Conservation (phyloP, 2,797 vertebrate species). For the Phoeniculus purpureus region DNA sequence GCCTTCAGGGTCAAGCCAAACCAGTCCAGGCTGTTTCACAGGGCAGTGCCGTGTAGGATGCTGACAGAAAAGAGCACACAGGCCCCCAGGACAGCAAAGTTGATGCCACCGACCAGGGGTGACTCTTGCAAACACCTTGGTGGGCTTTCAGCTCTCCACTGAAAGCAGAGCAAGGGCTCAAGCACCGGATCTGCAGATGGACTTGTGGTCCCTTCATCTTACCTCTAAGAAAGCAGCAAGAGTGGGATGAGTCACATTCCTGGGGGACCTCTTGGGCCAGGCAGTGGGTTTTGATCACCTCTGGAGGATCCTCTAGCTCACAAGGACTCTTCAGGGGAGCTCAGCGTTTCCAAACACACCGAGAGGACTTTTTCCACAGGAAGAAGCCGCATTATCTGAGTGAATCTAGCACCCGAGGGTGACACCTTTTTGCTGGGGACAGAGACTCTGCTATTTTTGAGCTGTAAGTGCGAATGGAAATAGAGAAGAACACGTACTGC, state of each 20-base stretch:
- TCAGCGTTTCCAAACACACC: neutral
- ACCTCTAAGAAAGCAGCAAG: neutral
- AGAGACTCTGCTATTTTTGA: neutral
- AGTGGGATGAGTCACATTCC: neutral
- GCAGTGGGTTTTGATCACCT: neutral
- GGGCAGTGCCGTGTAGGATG: fast-evolving
- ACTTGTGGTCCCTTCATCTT: neutral
- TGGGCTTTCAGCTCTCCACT: neutral
- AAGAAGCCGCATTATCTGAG: neutral
- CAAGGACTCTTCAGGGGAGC: neutral
- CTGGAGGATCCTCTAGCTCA: neutral
- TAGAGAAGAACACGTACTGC: neutral
- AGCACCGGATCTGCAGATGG: neutral
- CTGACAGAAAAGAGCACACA: neutral
- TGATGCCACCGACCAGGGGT: neutral
- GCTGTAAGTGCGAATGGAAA: neutral
- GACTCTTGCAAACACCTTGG: neutral
- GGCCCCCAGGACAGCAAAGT: neutral
- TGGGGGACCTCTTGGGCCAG: neutral
- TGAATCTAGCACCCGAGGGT: neutral
- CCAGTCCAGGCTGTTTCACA: neutral
- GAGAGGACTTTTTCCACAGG: neutral
- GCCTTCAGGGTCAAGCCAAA: neutral
- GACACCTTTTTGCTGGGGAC: neutral
- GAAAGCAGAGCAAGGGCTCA: neutral